Evolutionary conservation across 2,113 vertebrate species (phyloP), one percentile per base, ranked within the genome.

Genomic region (Pandion haliaetus): DNA sequence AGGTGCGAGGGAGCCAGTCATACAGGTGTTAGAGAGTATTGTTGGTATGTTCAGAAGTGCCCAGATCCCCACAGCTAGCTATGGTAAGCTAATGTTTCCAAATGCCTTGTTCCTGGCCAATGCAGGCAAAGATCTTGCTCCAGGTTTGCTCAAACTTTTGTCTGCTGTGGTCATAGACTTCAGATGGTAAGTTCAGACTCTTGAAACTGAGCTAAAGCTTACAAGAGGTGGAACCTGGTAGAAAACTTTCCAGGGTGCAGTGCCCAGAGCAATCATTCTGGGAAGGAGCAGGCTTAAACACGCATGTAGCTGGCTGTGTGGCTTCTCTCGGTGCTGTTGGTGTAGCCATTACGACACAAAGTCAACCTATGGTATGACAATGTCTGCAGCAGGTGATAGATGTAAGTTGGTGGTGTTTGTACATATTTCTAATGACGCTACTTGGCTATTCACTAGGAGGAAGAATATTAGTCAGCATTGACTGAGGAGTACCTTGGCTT

Each of bases 301-400:
- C 17, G 38, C 29, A 18, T 2, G 0, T 14, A 72, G 47, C 8
- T 73, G 49, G 14, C 38, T 8, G 4, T 29, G 34, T 54, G 38
- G 18, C 62, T 80, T 63, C 73, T 52, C 42, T 45, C 0, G 0
- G 23, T 29, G 61, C 62, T 52, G 18, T 54, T 0, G 0, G 14
- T 58, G 55, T 36, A 74, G 36, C 36, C 1, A 1, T 13, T 47
- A 28, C 34, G 59, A 28, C 20, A 42, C 50, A 26, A 74, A 77
- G 38, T 55, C 18, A 18, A 13, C 0, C 2, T 14, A n/a, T 0
- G 1, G 15, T 47, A 62, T 79, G 61, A n/a, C n/a, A 15, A 25
- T 14, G n/a, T 72, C 54, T 67, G 47, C 52, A 67, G 49, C 34
- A 73, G 32, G 24, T 45, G 47, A 17, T 32, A 40, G 5, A 0